Evolutionary conservation across 35 echinoderm and acorn worm genomes (phyloP).

Genomic region (Apostichopus japonicus): DNA sequence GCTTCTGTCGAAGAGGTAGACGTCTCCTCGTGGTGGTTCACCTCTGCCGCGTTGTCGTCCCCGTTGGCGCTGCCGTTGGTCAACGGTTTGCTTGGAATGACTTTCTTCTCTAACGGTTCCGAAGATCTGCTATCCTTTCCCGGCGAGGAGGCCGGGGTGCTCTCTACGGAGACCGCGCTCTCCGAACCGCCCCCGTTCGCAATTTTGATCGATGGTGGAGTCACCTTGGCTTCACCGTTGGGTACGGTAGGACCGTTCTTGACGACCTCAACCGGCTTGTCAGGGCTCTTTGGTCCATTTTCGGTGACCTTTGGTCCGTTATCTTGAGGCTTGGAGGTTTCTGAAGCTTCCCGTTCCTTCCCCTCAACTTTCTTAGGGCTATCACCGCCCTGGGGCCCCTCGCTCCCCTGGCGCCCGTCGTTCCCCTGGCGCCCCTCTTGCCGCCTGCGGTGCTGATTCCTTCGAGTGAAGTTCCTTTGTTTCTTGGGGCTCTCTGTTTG

Average conservation of each 20-base stretch:
- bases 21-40: not conserved
- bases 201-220: constrained; percentile 5
- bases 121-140: not conserved
- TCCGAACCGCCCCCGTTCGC: not conserved
- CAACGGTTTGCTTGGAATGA: constrained; percentile 10
- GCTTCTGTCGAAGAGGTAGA: not conserved
- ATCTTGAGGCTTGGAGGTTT: not conserved
- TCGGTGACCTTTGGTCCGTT: constrained; percentile 12
- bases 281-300: constrained; percentile 22
- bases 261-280: not conserved
- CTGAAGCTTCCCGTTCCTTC: not conserved
- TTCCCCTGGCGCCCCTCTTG: not conserved
- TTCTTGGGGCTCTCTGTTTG: constrained; percentile 21
- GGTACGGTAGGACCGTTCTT: constrained; percentile 15
- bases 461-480: constrained; percentile 26
- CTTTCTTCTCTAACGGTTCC: not conserved
- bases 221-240: not conserved
- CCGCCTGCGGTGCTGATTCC: constrained; percentile 1
- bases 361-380: not conserved
- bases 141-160: constrained; percentile 31
- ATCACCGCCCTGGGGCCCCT: not conserved
- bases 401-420: not conserved
- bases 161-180: constrained; percentile 6
- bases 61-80: not conserved
- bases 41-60: not conserved